Percentiles rank a stretch among this genome's conserved stretches.
Evolutionary conservation across 64 coral and sea anemone genomes (phyloP).

Genomic region (Orbicella faveolata): DNA sequence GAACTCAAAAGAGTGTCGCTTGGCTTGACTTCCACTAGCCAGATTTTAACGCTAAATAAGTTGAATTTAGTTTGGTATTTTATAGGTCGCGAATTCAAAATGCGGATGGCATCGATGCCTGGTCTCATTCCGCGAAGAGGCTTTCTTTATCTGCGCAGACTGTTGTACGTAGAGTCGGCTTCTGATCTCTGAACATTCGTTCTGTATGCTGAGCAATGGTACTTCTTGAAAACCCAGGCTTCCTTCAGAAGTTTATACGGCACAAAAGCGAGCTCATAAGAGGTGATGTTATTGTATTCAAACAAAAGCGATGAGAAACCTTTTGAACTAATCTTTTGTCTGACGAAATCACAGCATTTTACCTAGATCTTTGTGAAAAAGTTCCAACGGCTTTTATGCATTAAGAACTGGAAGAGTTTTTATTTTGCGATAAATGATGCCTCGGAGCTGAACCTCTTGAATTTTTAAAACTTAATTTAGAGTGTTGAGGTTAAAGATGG

Average conservation of each 20-base stretch:
- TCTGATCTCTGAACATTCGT: background rate
- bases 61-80: background rate
- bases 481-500: no score
- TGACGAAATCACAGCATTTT: background rate
- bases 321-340: background rate
- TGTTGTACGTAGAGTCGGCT: background rate
- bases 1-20: background rate
- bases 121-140: background rate
- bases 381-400: background rate
- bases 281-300: background rate
- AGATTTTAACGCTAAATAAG: background rate
- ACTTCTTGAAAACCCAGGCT: background rate
- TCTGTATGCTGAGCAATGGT: background rate
- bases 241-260: background rate
- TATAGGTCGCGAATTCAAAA: no score
- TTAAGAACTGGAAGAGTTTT: background rate
- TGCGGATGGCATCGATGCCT: background rate
- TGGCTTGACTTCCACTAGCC: background rate
- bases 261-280: no score
- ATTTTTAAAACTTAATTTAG: conserved; percentile 4
- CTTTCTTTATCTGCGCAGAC: background rate
- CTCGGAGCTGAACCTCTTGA: background rate
- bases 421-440: background rate
- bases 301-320: conserved; percentile 20
- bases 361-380: background rate